phyloP scores from a whole-genome alignment of 1,140 invertebrate species.

The Caenorhabditis briggsae region DNA sequence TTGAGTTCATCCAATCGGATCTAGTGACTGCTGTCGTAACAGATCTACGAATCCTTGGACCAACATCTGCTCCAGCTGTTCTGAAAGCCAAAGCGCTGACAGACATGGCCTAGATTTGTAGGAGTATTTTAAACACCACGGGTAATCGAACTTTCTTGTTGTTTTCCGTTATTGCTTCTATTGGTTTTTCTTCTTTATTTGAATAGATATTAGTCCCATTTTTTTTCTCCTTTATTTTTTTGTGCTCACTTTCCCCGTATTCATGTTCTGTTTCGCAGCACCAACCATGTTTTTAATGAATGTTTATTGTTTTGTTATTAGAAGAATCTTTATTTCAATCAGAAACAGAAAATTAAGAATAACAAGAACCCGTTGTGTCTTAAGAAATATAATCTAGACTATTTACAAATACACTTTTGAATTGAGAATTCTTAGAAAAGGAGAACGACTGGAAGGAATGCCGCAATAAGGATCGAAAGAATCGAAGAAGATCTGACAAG shows the following conservation, averaged over 20 bases:
- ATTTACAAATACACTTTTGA: conserved; percentile 33
- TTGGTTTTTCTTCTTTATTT: background rate
- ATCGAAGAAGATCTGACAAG: background rate
- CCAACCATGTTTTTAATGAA: conserved; percentile 33
- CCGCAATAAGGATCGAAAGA: background rate
- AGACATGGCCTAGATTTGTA: conserved; percentile 2
- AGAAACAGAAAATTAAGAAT: conserved; percentile 18
- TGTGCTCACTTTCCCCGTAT: background rate
- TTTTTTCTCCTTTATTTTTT: background rate
- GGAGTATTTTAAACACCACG: conserved; percentile 8
- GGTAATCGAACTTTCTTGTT: background rate
- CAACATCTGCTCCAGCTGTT: conserved; percentile 67
- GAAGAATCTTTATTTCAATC: background rate
- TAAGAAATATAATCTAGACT: conserved; percentile 9
- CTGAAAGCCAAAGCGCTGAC: conserved; percentile 61
- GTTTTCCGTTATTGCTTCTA: background rate
- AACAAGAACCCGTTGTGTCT: conserved; percentile 13
- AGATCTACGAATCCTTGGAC: conserved; percentile 65
- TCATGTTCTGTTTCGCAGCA: background rate
- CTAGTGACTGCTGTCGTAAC: conserved; percentile 66
- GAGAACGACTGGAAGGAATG: background rate
- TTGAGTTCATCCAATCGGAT: conserved; percentile 64
- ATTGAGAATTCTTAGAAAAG: background rate
- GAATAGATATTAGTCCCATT: background rate
- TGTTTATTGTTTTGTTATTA: background rate